Percentiles rank a stretch among this genome's conserved stretches.
Conservation (phyloP, 1,140 invertebrate species). For the Saccostrea echinata region DNA sequence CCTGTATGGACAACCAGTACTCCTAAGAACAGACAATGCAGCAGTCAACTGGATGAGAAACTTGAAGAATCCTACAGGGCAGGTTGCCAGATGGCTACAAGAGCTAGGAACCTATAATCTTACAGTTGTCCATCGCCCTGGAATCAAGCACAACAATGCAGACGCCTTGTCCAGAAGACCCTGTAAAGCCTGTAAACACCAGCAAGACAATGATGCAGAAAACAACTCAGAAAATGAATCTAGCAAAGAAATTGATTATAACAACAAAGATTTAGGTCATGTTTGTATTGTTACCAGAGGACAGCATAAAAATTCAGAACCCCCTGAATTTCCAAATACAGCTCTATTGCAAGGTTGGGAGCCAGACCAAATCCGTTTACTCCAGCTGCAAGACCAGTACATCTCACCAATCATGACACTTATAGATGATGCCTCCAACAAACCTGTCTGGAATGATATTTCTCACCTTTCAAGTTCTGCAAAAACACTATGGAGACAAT, state of each 20-base stretch:
- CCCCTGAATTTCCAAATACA: not conserved
- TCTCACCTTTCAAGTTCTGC: not conserved
- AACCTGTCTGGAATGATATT: slow-evolving; percentile 50
- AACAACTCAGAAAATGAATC: too few species aligned
- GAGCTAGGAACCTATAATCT: slow-evolving; percentile 66
- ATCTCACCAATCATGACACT: not conserved
- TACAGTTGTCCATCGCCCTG: slow-evolving; percentile 62
- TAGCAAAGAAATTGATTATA: too few species aligned
- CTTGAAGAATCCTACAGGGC: slow-evolving; percentile 60
- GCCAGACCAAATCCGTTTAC: not conserved
- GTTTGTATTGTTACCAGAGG: slow-evolving; percentile 52
- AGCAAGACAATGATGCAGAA: too few species aligned
- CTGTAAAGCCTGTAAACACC: slow-evolving; percentile 49
- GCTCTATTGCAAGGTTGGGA: not conserved
- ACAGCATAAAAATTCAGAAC: not conserved
- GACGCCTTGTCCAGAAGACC: slow-evolving; percentile 64
- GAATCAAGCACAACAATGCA: slow-evolving; percentile 67
- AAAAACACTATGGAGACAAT: slow-evolving; percentile 57
- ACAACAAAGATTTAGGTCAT: too few species aligned
- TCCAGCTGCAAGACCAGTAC: slow-evolving; percentile 42
- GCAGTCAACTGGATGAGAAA: slow-evolving; percentile 66
- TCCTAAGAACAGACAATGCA: slow-evolving; percentile 66
- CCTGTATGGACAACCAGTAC: slow-evolving; percentile 53
- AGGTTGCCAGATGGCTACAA: slow-evolving; percentile 69
- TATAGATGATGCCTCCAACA: not conserved